Evolutionary conservation across 1,140 invertebrate species (phyloP), one percentile per base, ranked within the genome.

Genomic region (Hormaphis cornu): DNA sequence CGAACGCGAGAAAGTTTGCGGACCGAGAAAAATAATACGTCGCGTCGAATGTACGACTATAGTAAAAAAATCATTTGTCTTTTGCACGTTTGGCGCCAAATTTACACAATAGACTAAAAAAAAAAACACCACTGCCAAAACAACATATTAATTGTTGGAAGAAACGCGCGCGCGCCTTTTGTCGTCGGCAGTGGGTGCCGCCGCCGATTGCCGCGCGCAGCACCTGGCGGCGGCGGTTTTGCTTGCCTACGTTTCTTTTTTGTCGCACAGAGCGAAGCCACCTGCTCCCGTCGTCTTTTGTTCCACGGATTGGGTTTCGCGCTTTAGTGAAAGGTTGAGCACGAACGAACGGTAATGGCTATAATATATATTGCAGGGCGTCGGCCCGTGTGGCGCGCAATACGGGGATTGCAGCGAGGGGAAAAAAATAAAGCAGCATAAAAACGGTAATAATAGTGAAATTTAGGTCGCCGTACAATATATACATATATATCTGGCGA

Each of bases 341-440:
- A 6, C 28, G 16, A 58, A 58, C 20, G 40, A 58, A 24, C 54
- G 33, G 54, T n/a, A n/a, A n/a, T n/a, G n/a, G n/a, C n/a, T n/a
- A n/a, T n/a, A n/a, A n/a, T n/a, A n/a, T n/a, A n/a, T n/a, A n/a
- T 58, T 58, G 37, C 35, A 58, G 54, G 54, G 54, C 54, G 52
- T 54, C 52, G 52, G 52, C 52, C 52, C n/a, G 12, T 8, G 3
- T 12, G 16, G 4, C 16, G 14, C 22, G 8, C 22, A 52, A 33
- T 18, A 54, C n/a, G n/a, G n/a, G n/a, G n/a, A n/a, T n/a, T n/a
- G n/a, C n/a, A n/a, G n/a, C n/a, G n/a, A n/a, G n/a, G n/a, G n/a
- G n/a, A n/a, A n/a, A n/a, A n/a, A n/a, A n/a, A n/a, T n/a, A n/a
- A n/a, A n/a, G n/a, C n/a, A n/a, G n/a, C n/a, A 53, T 18, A 53